A percentile compares a stretch with the other conserved stretches of the same genome.
These are phyloP conservation scores for Nyctibius bracteatus DNA, from an alignment of 2,113 vertebrate genomes.

Conservation along the genomic window DNA sequence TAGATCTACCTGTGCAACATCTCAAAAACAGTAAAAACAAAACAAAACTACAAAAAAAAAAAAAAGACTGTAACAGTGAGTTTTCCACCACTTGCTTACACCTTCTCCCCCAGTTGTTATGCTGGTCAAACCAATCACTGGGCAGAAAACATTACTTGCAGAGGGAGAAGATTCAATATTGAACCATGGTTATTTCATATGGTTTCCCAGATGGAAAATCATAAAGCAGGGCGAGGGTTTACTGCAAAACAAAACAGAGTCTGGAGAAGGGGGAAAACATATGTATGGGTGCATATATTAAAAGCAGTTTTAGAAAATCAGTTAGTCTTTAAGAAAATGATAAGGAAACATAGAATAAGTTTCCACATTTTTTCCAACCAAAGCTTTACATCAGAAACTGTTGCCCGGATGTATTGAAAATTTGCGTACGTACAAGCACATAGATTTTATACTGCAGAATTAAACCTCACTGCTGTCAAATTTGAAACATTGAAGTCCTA, in stretches of 20 bases:
- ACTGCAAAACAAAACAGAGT: constrained; percentile 26
- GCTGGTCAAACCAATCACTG: background rate
- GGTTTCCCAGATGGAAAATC: constrained; percentile 39
- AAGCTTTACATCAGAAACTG: background rate
- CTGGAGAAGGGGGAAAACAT: constrained; percentile 15
- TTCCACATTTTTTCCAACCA: background rate
- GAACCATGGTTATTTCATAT: constrained; percentile 18
- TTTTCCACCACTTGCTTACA: background rate
- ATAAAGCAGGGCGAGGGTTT: background rate
- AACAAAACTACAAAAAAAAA: background rate
- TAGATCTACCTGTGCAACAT: background rate
- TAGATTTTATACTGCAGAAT: background rate
- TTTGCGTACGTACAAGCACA: fast-evolving
- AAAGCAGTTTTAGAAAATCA: background rate
- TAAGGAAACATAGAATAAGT: background rate
- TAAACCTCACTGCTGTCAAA: background rate
- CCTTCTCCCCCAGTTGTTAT: background rate
- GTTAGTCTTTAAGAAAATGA: background rate
- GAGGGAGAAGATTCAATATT: background rate
- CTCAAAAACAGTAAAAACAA: background rate
- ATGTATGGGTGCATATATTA: background rate
- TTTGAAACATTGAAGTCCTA: background rate
- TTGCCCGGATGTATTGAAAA: background rate
- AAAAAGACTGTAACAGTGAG: background rate
- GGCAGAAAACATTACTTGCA: background rate